Percentiles rank a stretch among this genome's conserved stretches.
These are phyloP conservation scores for Barypeithes pellucidus DNA, from an alignment of 2,888 invertebrate species.

Conservation along the genomic window DNA sequence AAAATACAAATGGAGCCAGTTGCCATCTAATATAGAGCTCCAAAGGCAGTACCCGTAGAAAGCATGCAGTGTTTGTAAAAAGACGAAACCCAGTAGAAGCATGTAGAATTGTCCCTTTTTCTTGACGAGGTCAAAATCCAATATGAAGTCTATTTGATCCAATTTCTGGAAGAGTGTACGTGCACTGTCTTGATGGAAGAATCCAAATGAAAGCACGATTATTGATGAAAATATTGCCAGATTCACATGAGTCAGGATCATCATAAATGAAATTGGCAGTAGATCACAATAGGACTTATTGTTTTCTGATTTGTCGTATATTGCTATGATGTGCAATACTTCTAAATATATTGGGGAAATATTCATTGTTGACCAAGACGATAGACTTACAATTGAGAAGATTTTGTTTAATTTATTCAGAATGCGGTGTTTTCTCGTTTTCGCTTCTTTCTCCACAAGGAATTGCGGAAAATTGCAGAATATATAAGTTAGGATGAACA, in stretches of 20 bases:
- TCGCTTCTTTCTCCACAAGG: background rate
- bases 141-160: slow-evolving; percentile 20
- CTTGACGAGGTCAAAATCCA: slow-evolving; percentile 13
- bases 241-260: background rate
- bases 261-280: background rate
- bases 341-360: background rate
- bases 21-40: background rate
- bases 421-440: background rate
- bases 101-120: slow-evolving; percentile 6
- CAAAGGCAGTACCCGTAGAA: background rate
- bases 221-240: background rate
- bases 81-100: background rate
- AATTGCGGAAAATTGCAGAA: slow-evolving; percentile 17
- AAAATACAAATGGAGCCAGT: background rate
- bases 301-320: background rate
- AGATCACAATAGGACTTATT: background rate
- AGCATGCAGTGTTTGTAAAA: slow-evolving; percentile 11
- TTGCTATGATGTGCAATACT: background rate
- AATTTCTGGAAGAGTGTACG: background rate
- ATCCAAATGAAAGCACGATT: background rate
- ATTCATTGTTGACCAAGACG: slow-evolving; percentile 5
- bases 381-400: background rate
- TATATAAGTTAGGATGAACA: background rate
- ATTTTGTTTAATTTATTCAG: background rate
- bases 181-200: background rate